These are phyloP conservation scores for Marcusenius ussheri DNA, from an alignment of 2,113 vertebrate genomes.

Conservation along the genomic window DNA sequence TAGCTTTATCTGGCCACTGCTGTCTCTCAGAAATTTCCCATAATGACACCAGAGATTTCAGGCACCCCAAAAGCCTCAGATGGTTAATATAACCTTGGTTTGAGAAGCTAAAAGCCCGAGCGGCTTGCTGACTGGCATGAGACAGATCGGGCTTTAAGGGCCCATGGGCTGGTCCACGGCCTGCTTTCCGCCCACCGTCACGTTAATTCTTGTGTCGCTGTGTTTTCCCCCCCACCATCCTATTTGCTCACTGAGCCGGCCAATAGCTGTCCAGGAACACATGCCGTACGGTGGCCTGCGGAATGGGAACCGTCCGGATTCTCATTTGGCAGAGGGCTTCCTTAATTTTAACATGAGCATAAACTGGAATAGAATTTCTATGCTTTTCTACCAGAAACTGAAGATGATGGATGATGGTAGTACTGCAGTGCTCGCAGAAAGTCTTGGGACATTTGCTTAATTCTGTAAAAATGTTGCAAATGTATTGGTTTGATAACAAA, in stretches of 20 bases:
- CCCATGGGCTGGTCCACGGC: neutral
- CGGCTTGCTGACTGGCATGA: neutral
- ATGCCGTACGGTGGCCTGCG: neutral
- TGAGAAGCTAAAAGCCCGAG: neutral
- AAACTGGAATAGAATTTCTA: neutral
- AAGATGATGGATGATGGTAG: no score
- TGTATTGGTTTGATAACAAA: no score
- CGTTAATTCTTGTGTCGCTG: neutral
- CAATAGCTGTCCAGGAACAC: neutral
- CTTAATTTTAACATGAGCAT: neutral
- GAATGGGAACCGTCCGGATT: neutral
- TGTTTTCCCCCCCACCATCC: neutral
- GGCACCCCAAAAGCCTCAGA: neutral
- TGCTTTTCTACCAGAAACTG: no score
- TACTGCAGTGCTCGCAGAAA: no score
- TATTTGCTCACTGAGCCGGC: neutral
- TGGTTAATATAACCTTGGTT: neutral
- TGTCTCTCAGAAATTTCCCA: neutral
- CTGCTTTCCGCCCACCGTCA: neutral
- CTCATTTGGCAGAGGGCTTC: neutral
- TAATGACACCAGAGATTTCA: neutral
- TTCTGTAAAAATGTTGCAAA: no score
- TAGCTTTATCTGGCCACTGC: neutral
- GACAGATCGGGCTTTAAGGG: neutral
- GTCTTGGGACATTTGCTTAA: no score